These are phyloP conservation scores for Chiroxiphia lanceolata DNA, from an alignment of 2,797 vertebrate species.

Conservation along the genomic window DNA sequence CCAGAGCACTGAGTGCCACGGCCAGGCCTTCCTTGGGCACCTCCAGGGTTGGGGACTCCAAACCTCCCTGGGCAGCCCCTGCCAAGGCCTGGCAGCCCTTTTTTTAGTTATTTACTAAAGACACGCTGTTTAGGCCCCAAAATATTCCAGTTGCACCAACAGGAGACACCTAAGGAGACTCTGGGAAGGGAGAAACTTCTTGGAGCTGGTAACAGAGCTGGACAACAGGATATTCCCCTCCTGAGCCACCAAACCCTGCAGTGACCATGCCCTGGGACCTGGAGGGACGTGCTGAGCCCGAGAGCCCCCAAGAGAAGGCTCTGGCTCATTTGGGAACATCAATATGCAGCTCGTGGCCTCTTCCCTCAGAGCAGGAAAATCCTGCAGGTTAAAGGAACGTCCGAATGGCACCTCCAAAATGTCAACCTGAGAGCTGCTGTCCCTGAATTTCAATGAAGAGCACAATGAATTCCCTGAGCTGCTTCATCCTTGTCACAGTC, in stretches of 20 bases:
- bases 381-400: not conserved
- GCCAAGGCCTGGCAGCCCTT: not conserved
- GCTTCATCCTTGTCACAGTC: not conserved
- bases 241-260: not conserved
- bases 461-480: not conserved
- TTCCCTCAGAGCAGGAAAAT: not conserved
- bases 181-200: not conserved
- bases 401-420: not conserved
- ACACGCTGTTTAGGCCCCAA: not conserved
- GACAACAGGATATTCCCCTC: not conserved
- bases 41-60: not conserved
- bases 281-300: not conserved
- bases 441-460: not conserved
- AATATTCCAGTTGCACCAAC: not conserved
- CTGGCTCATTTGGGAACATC: not conserved
- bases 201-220: not conserved
- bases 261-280: rapidly evolving
- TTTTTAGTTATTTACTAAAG: no score
- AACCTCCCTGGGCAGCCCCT: not conserved
- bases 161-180: not conserved
- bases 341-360: not conserved
- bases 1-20: not conserved
- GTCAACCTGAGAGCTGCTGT: not conserved
- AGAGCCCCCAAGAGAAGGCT: not conserved
- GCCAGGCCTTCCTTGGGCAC: not conserved